Evolutionary conservation across 2,888 invertebrate genomes (phyloP).

Genomic region (Osedax frankpressi): DNA sequence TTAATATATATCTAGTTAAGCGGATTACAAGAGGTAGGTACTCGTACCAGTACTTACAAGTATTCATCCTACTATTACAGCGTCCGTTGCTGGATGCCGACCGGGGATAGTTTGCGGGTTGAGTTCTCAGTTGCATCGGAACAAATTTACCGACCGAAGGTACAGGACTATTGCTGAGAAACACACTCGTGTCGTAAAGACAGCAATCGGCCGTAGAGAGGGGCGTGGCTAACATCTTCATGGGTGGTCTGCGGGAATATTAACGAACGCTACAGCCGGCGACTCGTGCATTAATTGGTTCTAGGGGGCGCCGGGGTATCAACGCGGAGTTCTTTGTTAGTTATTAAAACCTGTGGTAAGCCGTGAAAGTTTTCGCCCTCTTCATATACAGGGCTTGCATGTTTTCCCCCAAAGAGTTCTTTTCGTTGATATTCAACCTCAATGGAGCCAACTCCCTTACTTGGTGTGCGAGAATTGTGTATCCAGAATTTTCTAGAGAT

Average conservation of each 20-base stretch:
- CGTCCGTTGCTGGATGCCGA: not conserved
- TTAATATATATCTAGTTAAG: no score
- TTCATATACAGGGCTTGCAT: not conserved
- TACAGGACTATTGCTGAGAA: not conserved
- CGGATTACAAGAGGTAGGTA: no score
- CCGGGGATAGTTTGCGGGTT: slow-evolving; percentile 36
- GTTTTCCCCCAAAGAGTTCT: not conserved
- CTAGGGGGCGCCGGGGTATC: no score
- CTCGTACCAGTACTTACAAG: no score
- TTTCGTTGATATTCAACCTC: not conserved
- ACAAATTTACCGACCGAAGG: slow-evolving; percentile 31
- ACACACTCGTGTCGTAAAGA: not conserved
- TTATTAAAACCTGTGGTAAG: slow-evolving; percentile 5
- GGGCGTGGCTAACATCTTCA: not conserved
- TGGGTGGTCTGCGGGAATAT: not conserved
- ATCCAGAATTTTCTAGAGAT: no score
- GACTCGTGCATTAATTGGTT: no score
- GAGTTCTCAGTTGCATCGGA: slow-evolving; percentile 40
- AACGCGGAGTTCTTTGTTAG: no score
- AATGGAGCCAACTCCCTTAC: not conserved
- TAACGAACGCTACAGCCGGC: not conserved
- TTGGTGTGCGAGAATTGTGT: no score
- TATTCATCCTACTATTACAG: not conserved
- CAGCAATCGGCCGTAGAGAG: not conserved
- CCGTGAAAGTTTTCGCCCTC: not conserved